Evolutionary conservation across 2,797 vertebrate species (phyloP), one percentile per base, ranked within the genome.

Genomic region (Lacerta agilis): DNA sequence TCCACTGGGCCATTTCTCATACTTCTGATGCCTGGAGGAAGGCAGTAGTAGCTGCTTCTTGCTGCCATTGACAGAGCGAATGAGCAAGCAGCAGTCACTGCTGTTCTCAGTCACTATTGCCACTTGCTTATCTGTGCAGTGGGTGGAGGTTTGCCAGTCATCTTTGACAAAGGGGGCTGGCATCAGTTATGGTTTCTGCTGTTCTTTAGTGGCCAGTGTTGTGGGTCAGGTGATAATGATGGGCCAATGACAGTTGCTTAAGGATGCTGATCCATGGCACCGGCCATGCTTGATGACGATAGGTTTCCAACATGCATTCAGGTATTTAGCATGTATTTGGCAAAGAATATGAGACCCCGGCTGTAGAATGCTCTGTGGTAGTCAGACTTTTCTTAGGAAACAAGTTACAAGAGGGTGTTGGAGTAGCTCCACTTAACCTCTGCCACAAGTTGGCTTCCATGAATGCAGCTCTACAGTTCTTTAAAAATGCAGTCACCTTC

Each of bases 401-500:
- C 20, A 4, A 75, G 13, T 66, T 29, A 75, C 17, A 73, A 73
- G n/a, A 67, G 3, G 27, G 49, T 49, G 45, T 80, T 67, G 49
- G 18, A 86, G 82, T 55, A 67, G 27, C 64, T 73, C 27, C 25
- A 43, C 36, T 72, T 69, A 67, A 67, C 43, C 45, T 11, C 1
- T 38, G 25, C 25, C 73, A 25, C 43, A 49, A 23, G 71, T 72
- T 72, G 13, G 43, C 11, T 64, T 71, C 80, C 38, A 8, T 72
- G 17, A n/a, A 33, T 38, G 38, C n/a, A 71, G 2, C 11, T 7
- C 15, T 82, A 6, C 45, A 76, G 82, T 76, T 45, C 8, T 86
- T 86, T 20, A 7, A 71, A 77, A 84, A 81, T n/a, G 23, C 89
- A 88, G 77, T 85, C 8, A 27, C 73, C 64, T 67, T 61, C 23